These are phyloP conservation scores for Rotaria macrura DNA, from an alignment of 2,888 invertebrate genomes.

Conservation along the genomic window DNA sequence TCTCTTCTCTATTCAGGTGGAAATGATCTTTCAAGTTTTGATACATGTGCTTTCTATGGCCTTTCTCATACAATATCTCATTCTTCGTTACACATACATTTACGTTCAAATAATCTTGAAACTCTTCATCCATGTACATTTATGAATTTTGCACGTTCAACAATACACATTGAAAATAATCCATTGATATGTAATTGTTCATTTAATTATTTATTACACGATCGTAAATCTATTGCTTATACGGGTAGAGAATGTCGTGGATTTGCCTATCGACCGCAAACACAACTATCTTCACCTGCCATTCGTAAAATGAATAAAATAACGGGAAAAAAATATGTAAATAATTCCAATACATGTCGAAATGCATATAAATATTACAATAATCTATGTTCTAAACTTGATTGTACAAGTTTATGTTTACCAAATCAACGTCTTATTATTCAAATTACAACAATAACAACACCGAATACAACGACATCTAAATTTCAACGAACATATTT, in stretches of 20 bases:
- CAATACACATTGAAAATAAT: conserved; percentile 17
- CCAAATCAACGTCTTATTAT: neutral
- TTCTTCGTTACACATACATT: neutral
- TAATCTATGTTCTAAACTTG: neutral
- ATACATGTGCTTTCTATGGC: neutral
- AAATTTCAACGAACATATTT: neutral
- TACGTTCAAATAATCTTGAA: neutral
- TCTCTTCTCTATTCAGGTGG: neutral
- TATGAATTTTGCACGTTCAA: neutral
- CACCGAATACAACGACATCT: neutral
- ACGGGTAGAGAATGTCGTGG: neutral
- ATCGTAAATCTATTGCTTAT: neutral
- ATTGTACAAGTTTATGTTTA: neutral
- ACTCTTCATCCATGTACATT: conserved; percentile 6
- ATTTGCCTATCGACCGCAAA: neutral
- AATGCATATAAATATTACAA: neutral
- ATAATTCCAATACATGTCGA: neutral
- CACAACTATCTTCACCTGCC: neutral
- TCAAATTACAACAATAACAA: neutral
- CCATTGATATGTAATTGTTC: conserved; percentile 11
- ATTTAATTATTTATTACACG: conserved; percentile 16
- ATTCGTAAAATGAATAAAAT: neutral
- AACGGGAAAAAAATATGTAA: neutral
- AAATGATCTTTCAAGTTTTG: neutral
- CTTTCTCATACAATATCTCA: neutral